Percentiles rank a stretch among this genome's conserved stretches.
phyloP scores from a whole-genome alignment of 2,797 vertebrate species.

The Sciaenops ocellatus region DNA sequence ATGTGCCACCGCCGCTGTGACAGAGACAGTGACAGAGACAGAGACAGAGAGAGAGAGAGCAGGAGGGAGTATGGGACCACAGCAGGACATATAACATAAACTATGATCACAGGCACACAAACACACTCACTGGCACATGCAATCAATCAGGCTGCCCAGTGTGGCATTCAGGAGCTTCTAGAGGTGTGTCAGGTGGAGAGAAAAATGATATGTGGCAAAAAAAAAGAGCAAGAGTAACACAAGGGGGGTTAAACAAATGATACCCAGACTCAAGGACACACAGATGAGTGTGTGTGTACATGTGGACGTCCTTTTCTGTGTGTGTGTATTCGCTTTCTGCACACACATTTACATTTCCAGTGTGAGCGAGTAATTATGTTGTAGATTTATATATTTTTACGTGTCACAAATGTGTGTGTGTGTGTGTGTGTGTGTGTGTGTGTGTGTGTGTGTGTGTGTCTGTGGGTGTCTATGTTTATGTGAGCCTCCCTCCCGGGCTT shows the following conservation, averaged over 20 bases:
- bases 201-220: conserved; percentile 53
- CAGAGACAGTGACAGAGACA: conserved; percentile 44
- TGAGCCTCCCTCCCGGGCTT: conserved; percentile 28
- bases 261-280: conserved; percentile 67
- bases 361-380: neutral
- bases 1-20: conserved; percentile 66
- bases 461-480: conserved; percentile 10
- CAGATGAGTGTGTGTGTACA: conserved; percentile 34
- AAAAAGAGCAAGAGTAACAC: conserved; percentile 23
- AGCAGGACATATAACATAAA: conserved; percentile 65
- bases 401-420: conserved; percentile 1
- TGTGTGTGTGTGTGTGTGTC: conserved; percentile 1
- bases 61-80: conserved; percentile 30
- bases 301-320: conserved; percentile 5
- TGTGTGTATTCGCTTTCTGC: conserved; percentile 4
- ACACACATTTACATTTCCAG: conserved; percentile 14
- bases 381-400: conserved; percentile 2
- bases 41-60: conserved; percentile 9
- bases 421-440: neutral
- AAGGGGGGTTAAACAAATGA: conserved; percentile 59
- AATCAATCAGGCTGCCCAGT: conserved; percentile 65
- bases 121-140: conserved; percentile 46
- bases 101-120: conserved; percentile 64
- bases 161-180: conserved; percentile 60
- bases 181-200: conserved; percentile 56